Conservation (phyloP, 2,113 vertebrate genomes). For the Paracanthobrama guichenoti region DNA sequence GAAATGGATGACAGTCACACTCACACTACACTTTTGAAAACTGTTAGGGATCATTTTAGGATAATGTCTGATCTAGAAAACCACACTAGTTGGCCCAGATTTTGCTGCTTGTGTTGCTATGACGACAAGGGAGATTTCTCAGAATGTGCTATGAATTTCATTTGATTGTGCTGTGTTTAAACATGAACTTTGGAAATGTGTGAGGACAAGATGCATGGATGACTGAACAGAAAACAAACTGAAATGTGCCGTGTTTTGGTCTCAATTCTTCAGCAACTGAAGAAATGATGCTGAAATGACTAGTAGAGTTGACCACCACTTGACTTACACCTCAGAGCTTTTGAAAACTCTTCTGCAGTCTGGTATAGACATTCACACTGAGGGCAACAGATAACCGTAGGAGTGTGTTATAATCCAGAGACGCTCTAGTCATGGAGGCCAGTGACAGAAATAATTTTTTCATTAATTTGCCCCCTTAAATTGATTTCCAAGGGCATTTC, state of each 20-base stretch:
- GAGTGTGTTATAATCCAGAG: neutral
- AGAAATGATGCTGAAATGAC: neutral
- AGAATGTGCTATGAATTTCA: slow-evolving; percentile 17
- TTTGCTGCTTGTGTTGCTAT: slow-evolving; percentile 61
- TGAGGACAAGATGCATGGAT: neutral
- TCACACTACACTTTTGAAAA: neutral
- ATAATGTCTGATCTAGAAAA: slow-evolving; percentile 36
- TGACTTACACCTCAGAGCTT: slow-evolving; percentile 12
- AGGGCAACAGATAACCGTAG: neutral
- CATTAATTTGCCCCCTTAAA: no score
- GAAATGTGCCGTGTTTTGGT: neutral
- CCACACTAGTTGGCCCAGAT: slow-evolving; percentile 25
- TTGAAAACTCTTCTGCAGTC: neutral
- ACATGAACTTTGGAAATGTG: neutral
- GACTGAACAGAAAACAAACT: neutral
- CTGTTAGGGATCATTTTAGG: neutral
- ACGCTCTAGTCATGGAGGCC: neutral
- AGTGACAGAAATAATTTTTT: neutral
- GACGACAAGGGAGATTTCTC: slow-evolving; percentile 54
- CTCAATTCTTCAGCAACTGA: neutral
- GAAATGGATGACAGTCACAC: neutral
- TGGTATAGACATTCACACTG: neutral
- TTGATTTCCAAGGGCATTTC: no score
- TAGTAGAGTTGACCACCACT: neutral
- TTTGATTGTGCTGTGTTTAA: slow-evolving; percentile 18